Evolutionary conservation across 2,888 invertebrate species (phyloP), one percentile per base, ranked within the genome.

Genomic region (Clanis bilineata): DNA sequence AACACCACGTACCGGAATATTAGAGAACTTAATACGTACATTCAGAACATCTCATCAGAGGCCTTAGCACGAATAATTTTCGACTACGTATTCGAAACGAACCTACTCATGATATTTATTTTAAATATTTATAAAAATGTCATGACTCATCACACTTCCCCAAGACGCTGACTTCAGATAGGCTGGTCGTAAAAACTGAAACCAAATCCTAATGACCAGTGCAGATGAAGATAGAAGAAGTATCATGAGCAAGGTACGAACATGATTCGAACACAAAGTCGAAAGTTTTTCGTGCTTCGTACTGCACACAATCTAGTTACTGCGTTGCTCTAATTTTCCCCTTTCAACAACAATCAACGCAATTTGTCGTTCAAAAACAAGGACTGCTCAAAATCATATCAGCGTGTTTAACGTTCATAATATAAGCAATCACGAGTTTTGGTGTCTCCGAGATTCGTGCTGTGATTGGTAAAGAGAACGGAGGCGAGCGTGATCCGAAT

Each of bases 371-470:
- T 59, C 64, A 64, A 67, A 66, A 72, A 69, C 68, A 70, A 66
- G 62, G 58, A 62, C 62, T 63, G 62, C 62, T 64, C 23, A 32
- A 51, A 69, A 69, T 72, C 66, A 61, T 68, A 66, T 68, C 62
- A 61, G 43, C 64, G 69, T 77, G 76, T 73, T 83, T 77, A 78
- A 77, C 73, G 74, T 77, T 80, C 77, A 82, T 85, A 85, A 86
- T 85, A 80, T 77, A 83, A 77, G 81, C 85, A 88, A 88, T 88
- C 85, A 85, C 76, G 79, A 80, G 80, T 79, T 80, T 79, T 71
- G 77, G 81, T 85, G 80, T 82, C 82, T 80, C 75, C 66, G 61
- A 67, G 74, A 73, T 77, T 75, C 79, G 77, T 76, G 77, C 75
- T 73, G 71, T 68, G 80, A 78, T 74, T 80, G 73, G 77, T 71